Conservation (phyloP, 1,140 invertebrate species). For the Penaeus vannamei region DNA sequence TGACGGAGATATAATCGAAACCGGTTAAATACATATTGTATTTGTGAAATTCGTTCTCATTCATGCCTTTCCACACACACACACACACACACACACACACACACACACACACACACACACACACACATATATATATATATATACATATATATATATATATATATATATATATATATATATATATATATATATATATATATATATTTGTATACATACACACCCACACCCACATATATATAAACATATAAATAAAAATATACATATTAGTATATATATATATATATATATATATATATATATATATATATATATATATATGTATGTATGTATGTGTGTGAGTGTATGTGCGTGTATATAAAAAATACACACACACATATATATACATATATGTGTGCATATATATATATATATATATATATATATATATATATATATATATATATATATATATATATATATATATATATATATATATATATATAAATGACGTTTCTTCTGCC, state of each 20-base stretch:
- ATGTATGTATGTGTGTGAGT: neutral
- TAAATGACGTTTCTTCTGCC: neutral
- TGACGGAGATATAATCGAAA: too few relatives aligned
- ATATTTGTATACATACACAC: slow-evolving; percentile 20
- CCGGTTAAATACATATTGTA: too few relatives aligned
- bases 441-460: too few relatives aligned
- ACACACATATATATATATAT: neutral
- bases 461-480: too few relatives aligned
- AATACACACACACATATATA: slow-evolving; percentile 1
- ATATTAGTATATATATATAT: slow-evolving; percentile 26
- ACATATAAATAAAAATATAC: slow-evolving; percentile 17
- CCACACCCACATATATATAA: neutral
- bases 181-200: slow-evolving; percentile 29
- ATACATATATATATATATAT: slow-evolving; percentile 29
- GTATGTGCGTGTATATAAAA: neutral
- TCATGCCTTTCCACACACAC: too few relatives aligned
- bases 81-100: too few relatives aligned
- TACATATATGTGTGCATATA: neutral
- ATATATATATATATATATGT: slow-evolving; percentile 27
- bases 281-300: slow-evolving; percentile 23
- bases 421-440: neutral
- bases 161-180: slow-evolving; percentile 19
- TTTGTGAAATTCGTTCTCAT: too few relatives aligned
- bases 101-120: too few relatives aligned
- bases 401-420: slow-evolving; percentile 5